These are phyloP conservation scores for Colostygia pectinataria DNA, from an alignment of 2,888 invertebrate species.

Conservation along the genomic window DNA sequence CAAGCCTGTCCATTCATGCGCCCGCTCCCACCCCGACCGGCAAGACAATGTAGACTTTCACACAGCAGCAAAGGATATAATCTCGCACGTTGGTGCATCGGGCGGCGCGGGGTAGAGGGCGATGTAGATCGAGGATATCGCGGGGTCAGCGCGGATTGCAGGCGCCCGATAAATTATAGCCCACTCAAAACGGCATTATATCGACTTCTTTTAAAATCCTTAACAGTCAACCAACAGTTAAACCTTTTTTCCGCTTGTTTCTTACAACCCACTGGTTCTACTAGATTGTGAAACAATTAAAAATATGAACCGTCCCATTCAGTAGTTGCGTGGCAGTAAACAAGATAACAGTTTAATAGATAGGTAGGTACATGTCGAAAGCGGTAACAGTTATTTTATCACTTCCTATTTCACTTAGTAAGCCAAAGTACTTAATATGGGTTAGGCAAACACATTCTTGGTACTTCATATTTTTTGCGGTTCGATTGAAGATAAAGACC, in stretches of 20 bases:
- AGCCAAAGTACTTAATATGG: constrained; percentile 33
- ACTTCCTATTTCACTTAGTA: constrained; percentile 40
- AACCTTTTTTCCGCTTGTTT: constrained; percentile 38
- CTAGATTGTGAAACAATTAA: constrained; percentile 48
- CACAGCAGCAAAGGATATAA: constrained; percentile 48
- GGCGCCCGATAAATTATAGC: constrained; percentile 75
- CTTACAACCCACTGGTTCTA: constrained; percentile 30
- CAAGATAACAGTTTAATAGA: constrained; percentile 58
- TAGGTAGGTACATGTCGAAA: constrained; percentile 50
- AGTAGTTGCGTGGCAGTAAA: constrained; percentile 62
- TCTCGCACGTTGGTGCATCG: constrained; percentile 42
- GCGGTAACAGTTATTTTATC: constrained; percentile 49
- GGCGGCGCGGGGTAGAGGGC: constrained; percentile 38
- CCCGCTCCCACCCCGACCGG: constrained; percentile 51
- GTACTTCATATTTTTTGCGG: constrained; percentile 9
- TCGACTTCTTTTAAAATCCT: constrained; percentile 38
- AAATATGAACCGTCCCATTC: constrained; percentile 55
- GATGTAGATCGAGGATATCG: constrained; percentile 79
- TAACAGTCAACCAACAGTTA: constrained; percentile 28
- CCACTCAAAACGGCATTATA: constrained; percentile 44
- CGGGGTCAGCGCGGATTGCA: constrained; percentile 82
- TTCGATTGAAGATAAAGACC: constrained; percentile 10
- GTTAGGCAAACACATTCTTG: constrained; percentile 32
- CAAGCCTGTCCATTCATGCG: constrained; percentile 78
- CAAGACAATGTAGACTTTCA: constrained; percentile 58